Base-by-base conservation (phyloP, 2,797 vertebrate species). In the Astyanax mexicanus region DNA sequence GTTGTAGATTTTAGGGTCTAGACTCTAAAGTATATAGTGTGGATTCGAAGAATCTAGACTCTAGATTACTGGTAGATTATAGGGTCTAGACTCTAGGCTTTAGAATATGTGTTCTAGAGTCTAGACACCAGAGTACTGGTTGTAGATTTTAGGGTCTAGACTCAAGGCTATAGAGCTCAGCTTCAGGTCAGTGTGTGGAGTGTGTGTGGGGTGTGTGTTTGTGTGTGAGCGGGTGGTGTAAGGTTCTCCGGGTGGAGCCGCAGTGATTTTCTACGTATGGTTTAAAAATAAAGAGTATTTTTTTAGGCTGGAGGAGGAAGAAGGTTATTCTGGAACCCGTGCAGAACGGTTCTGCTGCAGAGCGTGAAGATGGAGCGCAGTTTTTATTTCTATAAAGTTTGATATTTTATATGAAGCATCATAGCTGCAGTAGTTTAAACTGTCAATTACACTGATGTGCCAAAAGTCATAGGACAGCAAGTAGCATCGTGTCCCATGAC, bases 241-340 rank as follows among this genome's bases (percentile, higher is more conserved):
- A 45, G 15, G 42, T 3, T 12, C 38, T 2, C 38, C 38, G 42
- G 15, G 4, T 45, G 42, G 42, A 45, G 4, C 13, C 42, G 1
- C 29, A 32, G 29, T 49, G 45, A 49, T 49, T 49, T 49, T 49
- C 45, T 49, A 49, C 3, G 55, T n/a, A 57, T 57, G 5, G 13
- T 57, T 58, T 58, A 32, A 58, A n/a, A 1, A 35, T 58, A n/a
- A 35, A 58, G 13, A 58, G 29, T 58, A 58, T 58, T 58, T 58
- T 58, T 58, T 35, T 49, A 49, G 45, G 17, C 0, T 8, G n/a
- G n/a, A n/a, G 45, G 44, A 45, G 45, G n/a, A 49, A 19, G 45
- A 49, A 19, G 45, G 19, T 19, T 6, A 19, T 19, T 17, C 40
- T 13, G 6, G 42, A 40, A 4, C n/a, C n/a, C n/a, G n/a, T n/a